Evolutionary conservation across 2,888 invertebrate genomes (phyloP), one percentile per base, ranked within the genome.

Genomic region (Nomada goodeniana): DNA sequence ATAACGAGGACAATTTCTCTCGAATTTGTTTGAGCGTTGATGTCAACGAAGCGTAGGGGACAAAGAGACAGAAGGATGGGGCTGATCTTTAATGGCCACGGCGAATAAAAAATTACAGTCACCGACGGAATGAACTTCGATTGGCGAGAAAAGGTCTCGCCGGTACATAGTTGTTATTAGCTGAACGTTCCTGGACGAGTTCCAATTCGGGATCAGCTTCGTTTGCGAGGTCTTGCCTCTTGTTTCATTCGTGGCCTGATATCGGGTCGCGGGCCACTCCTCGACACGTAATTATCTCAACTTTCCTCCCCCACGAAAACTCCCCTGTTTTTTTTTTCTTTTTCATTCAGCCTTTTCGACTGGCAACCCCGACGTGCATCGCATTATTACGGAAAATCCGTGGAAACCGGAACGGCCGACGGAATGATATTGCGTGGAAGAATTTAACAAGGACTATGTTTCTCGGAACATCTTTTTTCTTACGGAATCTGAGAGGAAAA

Each of bases 201-300:
- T 86, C 88, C 87, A 86, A 83, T 67, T 76, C 9, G 59, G 59
- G 69, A 86, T 84, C 81, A 77, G 71, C 55, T 71, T 77, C 74
- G 78, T 80, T 82, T 61, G 70, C 70, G 59, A 76, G 65, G 57
- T 57, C 53, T 18, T 67, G 77, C 75, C 79, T 82, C 60, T 76
- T 75, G 79, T 70, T 71, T 68, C 70, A 50, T 76, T 73, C 60
- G 73, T 42, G 67, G 65, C n/a, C 42, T 23, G 65, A 57, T 68
- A 74, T 80, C 55, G 67, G 70, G 44, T 55, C 71, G n/a, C 50
- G 50, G 76, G 57, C 67, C 76, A 71, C 68, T 76, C 44, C 67
- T 44, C 26, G 69, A 59, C 64, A 83, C 59, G 65, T 84, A 82
- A 86, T 82, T 86, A 70, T 67, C 76, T 68, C 55, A n/a, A 67